Conservation (phyloP, 2,113 vertebrate species). For the Oriolus oriolus region DNA sequence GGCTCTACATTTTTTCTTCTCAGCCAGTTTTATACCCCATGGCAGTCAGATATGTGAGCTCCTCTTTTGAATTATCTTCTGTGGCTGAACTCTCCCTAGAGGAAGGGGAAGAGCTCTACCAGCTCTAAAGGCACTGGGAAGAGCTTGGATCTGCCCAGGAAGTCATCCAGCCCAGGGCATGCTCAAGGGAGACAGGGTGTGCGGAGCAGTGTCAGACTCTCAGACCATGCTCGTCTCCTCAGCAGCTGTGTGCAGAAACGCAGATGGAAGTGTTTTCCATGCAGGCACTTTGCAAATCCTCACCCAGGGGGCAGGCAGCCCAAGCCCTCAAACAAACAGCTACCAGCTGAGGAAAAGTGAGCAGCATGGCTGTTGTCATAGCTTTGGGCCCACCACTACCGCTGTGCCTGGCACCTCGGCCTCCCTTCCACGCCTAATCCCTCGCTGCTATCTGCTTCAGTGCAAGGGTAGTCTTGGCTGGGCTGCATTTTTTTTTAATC, state of each 20-base stretch:
- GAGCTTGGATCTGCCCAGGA: not conserved
- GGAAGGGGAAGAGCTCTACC: not conserved
- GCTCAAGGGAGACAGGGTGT: rapidly evolving
- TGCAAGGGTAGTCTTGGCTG: not conserved
- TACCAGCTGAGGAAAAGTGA: not conserved
- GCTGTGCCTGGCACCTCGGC: not conserved
- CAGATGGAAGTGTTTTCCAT: not conserved
- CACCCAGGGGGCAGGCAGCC: not conserved
- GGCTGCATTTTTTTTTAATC: not conserved
- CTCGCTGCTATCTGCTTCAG: not conserved
- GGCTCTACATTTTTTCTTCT: not conserved
- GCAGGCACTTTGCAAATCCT: not conserved
- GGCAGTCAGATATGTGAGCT: not conserved
- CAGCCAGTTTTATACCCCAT: not conserved
- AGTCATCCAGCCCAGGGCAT: not conserved
- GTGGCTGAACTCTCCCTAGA: not conserved
- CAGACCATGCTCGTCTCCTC: not conserved
- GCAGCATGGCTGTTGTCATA: not conserved
- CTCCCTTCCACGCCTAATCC: not conserved
- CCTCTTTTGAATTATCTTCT: not conserved
- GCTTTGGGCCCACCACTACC: not conserved
- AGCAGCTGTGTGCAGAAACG: not conserved
- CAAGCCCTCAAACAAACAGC: not conserved
- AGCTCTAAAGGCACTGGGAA: not conserved
- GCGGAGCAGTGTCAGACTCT: not conserved